Evolutionary conservation across 2,113 vertebrate genomes (phyloP).

Genomic region (Sorex araneus): DNA sequence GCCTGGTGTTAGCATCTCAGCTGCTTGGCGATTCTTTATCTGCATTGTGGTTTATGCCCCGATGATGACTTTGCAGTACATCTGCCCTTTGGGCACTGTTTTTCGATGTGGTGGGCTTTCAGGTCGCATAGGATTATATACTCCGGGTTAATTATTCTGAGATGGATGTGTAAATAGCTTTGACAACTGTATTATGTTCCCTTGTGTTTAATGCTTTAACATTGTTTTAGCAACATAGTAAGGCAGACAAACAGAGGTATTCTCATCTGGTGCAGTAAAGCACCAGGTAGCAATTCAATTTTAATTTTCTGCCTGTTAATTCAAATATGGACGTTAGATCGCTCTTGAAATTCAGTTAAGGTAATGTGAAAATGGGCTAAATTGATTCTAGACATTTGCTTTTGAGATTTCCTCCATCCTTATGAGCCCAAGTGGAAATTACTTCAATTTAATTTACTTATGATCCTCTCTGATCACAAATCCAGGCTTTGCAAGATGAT

Average conservation of each 20-base stretch:
- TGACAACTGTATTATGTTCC: background rate
- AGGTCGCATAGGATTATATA: background rate
- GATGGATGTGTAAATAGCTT: background rate
- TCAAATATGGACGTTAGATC: conserved; percentile 47
- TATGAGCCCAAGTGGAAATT: conserved; percentile 2
- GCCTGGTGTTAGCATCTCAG: background rate
- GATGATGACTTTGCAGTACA: background rate
- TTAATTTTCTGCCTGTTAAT: conserved; percentile 67
- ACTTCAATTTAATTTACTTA: background rate
- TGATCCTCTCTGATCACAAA: background rate
- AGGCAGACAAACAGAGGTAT: background rate
- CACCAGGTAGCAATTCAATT: conserved; percentile 16
- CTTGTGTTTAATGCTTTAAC: background rate
- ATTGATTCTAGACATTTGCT: conserved; percentile 54
- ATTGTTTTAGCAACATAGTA: background rate
- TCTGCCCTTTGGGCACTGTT: background rate
- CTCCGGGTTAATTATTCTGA: background rate
- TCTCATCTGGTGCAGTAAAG: background rate
- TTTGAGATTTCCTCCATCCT: background rate
- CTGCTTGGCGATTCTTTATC: background rate
- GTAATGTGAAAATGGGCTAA: conserved; percentile 1
- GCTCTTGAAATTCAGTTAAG: conserved; percentile 61
- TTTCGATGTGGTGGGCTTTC: background rate
- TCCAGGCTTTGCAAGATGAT: background rate
- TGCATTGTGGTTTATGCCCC: accelerated